These are phyloP conservation scores for Herpailurus yagouaroundi DNA, from an alignment of 2,113 vertebrate genomes.

Conservation along the genomic window DNA sequence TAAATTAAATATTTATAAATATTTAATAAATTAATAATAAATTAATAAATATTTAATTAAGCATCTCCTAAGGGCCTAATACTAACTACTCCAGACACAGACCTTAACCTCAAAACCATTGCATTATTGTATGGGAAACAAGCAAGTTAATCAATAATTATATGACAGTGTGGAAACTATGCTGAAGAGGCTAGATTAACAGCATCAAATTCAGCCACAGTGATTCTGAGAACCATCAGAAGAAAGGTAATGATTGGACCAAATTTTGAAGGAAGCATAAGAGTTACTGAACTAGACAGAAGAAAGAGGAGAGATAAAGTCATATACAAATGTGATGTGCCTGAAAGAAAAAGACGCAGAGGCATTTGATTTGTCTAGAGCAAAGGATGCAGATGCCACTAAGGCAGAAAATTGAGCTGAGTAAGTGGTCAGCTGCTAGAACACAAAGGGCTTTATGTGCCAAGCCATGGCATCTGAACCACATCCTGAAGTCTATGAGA, in stretches of 20 bases:
- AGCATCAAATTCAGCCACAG: not conserved
- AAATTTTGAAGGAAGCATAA: constrained; percentile 11
- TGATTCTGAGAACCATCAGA: not conserved
- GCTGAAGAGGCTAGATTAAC: not conserved
- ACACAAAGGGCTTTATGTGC: not conserved
- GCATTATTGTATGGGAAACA: not conserved
- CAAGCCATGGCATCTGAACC: not conserved
- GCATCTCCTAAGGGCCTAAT: not conserved
- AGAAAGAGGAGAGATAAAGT: not conserved
- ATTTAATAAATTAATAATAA: not conserved
- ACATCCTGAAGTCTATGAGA: not conserved
- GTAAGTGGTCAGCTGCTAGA: not conserved
- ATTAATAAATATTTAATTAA: not conserved
- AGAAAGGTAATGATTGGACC: not conserved
- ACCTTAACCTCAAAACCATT: not conserved
- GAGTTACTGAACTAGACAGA: not conserved
- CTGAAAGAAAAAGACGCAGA: not conserved
- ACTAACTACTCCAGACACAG: not conserved
- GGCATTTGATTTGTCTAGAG: not conserved
- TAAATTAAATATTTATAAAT: not conserved
- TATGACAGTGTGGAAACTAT: not conserved
- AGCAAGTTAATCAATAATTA: not conserved
- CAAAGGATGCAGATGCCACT: not conserved
- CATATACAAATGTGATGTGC: not conserved
- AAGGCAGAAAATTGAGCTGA: constrained; percentile 1